phyloP scores from a whole-genome alignment of 2,113 vertebrate species.

The Archocentrus centrarchus region DNA sequence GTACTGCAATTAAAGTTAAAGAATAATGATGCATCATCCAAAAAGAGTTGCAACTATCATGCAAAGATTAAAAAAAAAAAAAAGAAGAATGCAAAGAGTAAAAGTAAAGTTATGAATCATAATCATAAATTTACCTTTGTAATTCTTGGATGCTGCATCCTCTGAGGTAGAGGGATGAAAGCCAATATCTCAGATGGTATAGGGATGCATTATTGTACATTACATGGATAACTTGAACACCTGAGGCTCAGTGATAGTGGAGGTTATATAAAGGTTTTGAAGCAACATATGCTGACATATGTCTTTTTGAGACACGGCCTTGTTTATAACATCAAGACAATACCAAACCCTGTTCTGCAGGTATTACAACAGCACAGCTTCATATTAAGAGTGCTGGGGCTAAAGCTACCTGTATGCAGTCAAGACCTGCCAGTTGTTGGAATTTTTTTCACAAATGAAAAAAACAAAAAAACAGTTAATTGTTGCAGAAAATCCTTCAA shows the following conservation, averaged over 20 bases:
- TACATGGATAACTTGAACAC: not conserved
- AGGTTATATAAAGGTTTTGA: not conserved
- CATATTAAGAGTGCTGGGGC: not conserved
- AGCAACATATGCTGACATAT: not conserved
- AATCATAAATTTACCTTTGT: not conserved
- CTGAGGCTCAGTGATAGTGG: not conserved
- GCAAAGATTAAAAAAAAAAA: not conserved
- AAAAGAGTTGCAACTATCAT: not conserved
- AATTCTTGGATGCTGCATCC: not conserved
- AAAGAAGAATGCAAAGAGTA: not conserved
- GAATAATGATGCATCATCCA: not conserved
- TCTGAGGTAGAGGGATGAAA: not conserved
- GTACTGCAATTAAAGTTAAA: not conserved
- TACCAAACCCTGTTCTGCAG: not conserved
- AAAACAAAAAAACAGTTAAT: not conserved
- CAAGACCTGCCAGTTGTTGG: not conserved
- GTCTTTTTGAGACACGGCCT: not conserved
- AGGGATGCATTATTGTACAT: not conserved
- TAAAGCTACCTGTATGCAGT: not conserved
- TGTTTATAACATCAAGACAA: not conserved
- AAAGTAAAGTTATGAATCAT: not conserved
- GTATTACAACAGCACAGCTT: not conserved
- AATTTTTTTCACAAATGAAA: not conserved
- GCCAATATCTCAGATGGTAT: not conserved
- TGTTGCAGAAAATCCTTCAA: constrained; percentile 1